phyloP scores from a whole-genome alignment of 2,888 invertebrate genomes.

The Leucoma salicis region DNA sequence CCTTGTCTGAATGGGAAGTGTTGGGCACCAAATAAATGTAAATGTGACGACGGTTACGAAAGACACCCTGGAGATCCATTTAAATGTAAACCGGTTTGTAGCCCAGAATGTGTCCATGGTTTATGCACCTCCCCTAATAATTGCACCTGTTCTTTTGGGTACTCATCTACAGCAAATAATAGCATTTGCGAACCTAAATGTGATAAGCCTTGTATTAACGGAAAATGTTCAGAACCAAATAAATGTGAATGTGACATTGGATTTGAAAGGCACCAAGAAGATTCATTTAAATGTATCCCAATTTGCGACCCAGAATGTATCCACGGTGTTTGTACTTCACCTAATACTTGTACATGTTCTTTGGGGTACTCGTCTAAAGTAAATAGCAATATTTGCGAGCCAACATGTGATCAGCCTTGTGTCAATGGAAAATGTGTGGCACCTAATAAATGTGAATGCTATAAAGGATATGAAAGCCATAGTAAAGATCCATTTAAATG shows the following conservation, averaged over 20 bases:
- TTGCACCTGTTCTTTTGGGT: constrained; percentile 1
- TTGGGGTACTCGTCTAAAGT: neutral
- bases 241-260: constrained; percentile 20
- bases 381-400: constrained; percentile 27
- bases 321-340: neutral
- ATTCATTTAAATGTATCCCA: neutral
- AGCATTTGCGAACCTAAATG: constrained; percentile 21
- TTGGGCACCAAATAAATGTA: constrained; percentile 26
- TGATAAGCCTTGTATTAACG: neutral
- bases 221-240: neutral
- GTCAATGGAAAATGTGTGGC: constrained; percentile 70
- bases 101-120: constrained; percentile 1
- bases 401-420: constrained; percentile 61
- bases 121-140: neutral
- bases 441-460: constrained; percentile 71
- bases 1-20: constrained; percentile 44
- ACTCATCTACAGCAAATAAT: neutral
- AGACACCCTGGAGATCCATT: constrained; percentile 8
- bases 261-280: constrained; percentile 15
- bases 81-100: constrained; percentile 9
- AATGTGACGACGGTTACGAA: constrained; percentile 19
- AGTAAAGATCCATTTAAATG: neutral
- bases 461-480: constrained; percentile 21
- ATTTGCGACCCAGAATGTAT: neutral
- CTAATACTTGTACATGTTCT: neutral